phyloP scores from a whole-genome alignment of 1,140 invertebrate genomes.

The Gerris buenoi region DNA sequence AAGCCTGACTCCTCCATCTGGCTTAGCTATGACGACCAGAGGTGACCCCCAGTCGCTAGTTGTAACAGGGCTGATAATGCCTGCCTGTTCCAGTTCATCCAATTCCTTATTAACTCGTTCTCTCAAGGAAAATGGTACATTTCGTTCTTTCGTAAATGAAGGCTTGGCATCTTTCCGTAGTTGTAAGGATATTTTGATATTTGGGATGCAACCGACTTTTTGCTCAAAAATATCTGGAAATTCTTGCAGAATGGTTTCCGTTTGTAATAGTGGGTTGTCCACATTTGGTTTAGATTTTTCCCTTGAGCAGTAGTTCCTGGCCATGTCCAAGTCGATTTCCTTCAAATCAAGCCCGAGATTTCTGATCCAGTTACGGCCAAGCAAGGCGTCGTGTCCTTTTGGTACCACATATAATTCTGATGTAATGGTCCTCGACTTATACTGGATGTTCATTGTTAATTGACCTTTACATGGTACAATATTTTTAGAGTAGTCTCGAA shows the following conservation, averaged over 20 bases:
- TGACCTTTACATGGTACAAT: too few species aligned
- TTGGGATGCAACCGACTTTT: too few species aligned
- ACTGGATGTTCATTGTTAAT: too few species aligned
- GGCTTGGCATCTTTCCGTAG: too few species aligned
- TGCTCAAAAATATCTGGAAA: too few species aligned
- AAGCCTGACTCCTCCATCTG: slow-evolving; percentile 27
- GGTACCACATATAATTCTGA: background rate
- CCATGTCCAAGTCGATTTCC: background rate
- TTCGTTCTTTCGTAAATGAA: too few species aligned
- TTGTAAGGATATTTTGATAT: too few species aligned
- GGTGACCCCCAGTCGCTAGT: slow-evolving; percentile 28
- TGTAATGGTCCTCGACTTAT: background rate
- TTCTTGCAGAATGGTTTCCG: too few species aligned
- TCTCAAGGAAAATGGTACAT: background rate
- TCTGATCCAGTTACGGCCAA: background rate
- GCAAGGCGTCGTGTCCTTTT: background rate
- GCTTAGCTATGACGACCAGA: slow-evolving; percentile 29
- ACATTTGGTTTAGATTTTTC: too few species aligned
- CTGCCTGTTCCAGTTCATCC: background rate
- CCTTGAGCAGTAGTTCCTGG: too few species aligned
- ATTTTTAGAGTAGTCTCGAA: too few species aligned
- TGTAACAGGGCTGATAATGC: slow-evolving; percentile 13
- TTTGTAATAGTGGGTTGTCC: too few species aligned
- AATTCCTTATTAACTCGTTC: background rate
- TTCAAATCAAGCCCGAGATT: background rate